Conservation (phyloP, 2,113 vertebrate genomes). For the Casuarius casuarius region DNA sequence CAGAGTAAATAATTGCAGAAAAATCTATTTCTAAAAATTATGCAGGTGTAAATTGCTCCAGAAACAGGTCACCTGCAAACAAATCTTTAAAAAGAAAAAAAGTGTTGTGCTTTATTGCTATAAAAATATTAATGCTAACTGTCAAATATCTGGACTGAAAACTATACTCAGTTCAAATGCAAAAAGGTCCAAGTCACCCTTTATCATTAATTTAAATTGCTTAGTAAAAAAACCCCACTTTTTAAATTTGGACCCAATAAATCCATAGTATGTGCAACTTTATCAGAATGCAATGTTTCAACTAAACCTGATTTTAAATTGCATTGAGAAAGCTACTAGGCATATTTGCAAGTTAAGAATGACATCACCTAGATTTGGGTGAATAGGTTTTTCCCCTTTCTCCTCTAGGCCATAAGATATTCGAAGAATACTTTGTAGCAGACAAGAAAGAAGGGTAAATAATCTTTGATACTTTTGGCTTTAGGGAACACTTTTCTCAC, state of each 20-base stretch:
- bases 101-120: neutral
- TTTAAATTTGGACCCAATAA: neutral
- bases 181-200: neutral
- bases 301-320: neutral
- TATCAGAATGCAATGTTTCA: neutral
- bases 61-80: neutral
- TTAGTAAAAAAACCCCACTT: neutral
- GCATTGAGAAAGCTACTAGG: neutral
- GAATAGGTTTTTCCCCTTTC: neutral
- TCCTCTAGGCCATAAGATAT: neutral
- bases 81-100: conserved; percentile 1
- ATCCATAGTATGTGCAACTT: neutral
- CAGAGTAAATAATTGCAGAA: conserved; percentile 3
- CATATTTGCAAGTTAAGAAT: neutral
- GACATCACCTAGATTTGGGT: neutral
- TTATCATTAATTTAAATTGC: neutral
- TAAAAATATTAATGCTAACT: conserved; percentile 55
- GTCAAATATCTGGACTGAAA: neutral
- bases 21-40: conserved; percentile 20
- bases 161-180: neutral
- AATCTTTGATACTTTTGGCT: neutral
- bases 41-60: neutral
- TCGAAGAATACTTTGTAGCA: neutral
- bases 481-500: neutral
- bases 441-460: neutral